Percentiles rank a stretch among this genome's conserved stretches.
phyloP scores from a whole-genome alignment of 2,888 invertebrate genomes.

The Salpingus planirostris region DNA sequence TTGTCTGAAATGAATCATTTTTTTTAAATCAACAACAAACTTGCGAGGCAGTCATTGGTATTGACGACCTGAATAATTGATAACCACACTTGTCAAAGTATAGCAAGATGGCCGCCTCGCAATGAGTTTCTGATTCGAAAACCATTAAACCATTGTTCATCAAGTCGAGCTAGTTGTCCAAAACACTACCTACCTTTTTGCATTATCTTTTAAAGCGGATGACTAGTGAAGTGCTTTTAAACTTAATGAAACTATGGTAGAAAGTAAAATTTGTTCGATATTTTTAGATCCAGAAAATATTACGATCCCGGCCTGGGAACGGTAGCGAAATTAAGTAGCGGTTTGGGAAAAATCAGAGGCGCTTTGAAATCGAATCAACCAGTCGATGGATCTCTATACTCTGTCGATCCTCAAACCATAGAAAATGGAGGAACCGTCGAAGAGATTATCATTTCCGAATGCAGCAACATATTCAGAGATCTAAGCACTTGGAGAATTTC shows the following conservation, averaged over 20 bases:
- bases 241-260: background rate
- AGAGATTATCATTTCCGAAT: conserved; percentile 37
- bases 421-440: conserved; percentile 33
- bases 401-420: conserved; percentile 28
- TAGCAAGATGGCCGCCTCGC: no score
- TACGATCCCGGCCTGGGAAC: conserved; percentile 33
- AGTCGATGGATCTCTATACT: conserved; percentile 42
- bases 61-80: no score
- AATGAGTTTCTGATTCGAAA: no score
- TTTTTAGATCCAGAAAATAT: conserved; percentile 26
- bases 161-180: no score
- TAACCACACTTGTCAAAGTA: no score
- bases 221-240: no score
- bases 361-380: conserved; percentile 48
- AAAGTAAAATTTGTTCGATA: conserved; percentile 2
- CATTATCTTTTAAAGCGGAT: no score
- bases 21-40: no score
- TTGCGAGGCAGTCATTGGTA: no score
- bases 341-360: conserved; percentile 54
- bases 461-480: conserved; percentile 46
- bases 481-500: conserved; percentile 59
- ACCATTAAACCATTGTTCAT: no score
- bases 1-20: no score
- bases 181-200: no score
- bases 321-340: conserved; percentile 46